A percentile compares a stretch with the other conserved stretches of the same genome.
Evolutionary conservation across 2,888 invertebrate genomes (phyloP).

Genomic region (Cylindroiulus punctatus): DNA sequence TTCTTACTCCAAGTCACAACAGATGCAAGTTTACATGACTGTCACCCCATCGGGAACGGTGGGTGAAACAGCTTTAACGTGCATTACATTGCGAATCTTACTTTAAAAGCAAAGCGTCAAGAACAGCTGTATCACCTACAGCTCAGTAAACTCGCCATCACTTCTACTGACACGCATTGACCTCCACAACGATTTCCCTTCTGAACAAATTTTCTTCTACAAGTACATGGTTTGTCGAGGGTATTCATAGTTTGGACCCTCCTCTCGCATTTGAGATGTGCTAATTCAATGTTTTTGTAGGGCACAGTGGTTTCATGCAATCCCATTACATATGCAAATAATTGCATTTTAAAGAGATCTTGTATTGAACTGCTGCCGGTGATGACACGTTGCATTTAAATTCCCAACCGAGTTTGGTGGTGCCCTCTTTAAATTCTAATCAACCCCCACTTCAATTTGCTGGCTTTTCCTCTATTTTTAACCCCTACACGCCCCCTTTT

Average conservation of each 20-base stretch:
- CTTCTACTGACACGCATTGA: not conserved
- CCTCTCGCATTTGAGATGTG: not conserved
- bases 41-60: too few species aligned
- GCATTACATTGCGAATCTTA: too few species aligned
- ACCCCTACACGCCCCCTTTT: conserved; percentile 10
- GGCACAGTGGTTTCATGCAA: conserved; percentile 24
- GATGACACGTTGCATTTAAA: conserved; percentile 36
- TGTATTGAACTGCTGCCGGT: conserved; percentile 48
- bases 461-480: conserved; percentile 29
- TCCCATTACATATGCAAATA: conserved; percentile 50
- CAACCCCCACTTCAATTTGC: conserved; percentile 27
- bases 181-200: not conserved
- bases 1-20: too few species aligned
- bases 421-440: conserved; percentile 15
- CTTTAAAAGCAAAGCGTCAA: not conserved
- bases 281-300: conserved; percentile 28
- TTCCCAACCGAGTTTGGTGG: conserved; percentile 25
- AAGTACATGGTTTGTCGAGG: not conserved
- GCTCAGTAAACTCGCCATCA: not conserved
- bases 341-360: conserved; percentile 50
- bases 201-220: not conserved
- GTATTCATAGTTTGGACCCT: not conserved
- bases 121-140: not conserved
- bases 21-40: too few species aligned
- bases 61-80: too few species aligned